phyloP scores from a whole-genome alignment of 2,888 invertebrate species.

The Cheilosia soror region DNA sequence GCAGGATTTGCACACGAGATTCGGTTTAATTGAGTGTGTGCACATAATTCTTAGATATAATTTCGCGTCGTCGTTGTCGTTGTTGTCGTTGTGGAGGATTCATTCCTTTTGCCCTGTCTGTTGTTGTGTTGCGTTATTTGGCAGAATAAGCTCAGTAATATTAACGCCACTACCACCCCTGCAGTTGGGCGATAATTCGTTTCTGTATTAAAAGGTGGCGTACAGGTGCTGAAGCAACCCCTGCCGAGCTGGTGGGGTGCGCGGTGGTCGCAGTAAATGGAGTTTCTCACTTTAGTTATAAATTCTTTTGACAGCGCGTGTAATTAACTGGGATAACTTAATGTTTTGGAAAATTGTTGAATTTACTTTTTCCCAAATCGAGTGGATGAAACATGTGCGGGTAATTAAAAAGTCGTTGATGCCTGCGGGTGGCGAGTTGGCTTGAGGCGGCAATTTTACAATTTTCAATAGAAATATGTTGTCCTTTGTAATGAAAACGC shows the following conservation, averaged over 20 bases:
- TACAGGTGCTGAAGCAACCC: slow-evolving; percentile 35
- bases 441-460: not conserved
- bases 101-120: not conserved
- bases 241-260: not conserved
- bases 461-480: slow-evolving; percentile 53
- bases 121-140: slow-evolving; percentile 1
- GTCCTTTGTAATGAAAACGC: slow-evolving; percentile 33
- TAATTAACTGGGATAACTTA: slow-evolving; percentile 71
- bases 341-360: slow-evolving; percentile 73
- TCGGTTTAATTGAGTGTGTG: slow-evolving; percentile 76
- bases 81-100: slow-evolving; percentile 12
- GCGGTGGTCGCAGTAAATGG: slow-evolving; percentile 1
- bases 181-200: slow-evolving; percentile 35
- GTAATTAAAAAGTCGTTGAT: slow-evolving; percentile 68
- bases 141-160: slow-evolving; percentile 3
- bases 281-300: slow-evolving; percentile 61
- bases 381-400: slow-evolving; percentile 51
- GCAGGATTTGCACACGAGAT: slow-evolving; percentile 60
- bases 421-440: not conserved
- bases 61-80: slow-evolving; percentile 35
- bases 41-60: slow-evolving; percentile 72
- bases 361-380: slow-evolving; percentile 37
- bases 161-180: not conserved
- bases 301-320: slow-evolving; percentile 70
- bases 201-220: slow-evolving; percentile 14